Evolutionary conservation across 2,888 invertebrate species (phyloP).

Genomic region (Dasypogon diadema): DNA sequence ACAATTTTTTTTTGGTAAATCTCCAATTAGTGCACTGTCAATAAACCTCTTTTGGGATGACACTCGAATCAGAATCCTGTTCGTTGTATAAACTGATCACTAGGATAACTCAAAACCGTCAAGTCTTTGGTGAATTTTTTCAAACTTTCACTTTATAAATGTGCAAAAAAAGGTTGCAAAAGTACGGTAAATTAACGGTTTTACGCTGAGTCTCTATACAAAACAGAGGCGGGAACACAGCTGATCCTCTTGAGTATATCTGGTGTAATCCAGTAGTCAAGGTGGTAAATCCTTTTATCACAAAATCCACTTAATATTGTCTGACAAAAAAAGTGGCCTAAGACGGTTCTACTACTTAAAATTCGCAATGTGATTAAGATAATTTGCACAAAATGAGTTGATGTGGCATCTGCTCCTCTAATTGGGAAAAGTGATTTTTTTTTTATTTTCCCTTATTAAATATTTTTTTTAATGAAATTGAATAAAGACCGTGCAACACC

Average conservation of each 20-base stretch:
- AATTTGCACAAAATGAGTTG: not conserved
- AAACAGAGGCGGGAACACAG: no score
- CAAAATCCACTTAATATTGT: no score
- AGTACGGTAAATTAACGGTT: not conserved
- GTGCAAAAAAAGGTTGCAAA: not conserved
- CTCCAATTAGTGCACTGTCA: no score
- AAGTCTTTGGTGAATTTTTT: conserved; percentile 20
- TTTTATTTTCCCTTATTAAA: not conserved
- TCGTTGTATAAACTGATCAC: no score
- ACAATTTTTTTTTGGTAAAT: no score
- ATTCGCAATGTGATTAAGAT: not conserved
- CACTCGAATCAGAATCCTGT: no score
- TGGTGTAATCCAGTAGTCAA: not conserved
- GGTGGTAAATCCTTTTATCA: conserved; percentile 10
- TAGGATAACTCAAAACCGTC: no score
- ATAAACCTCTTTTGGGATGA: no score
- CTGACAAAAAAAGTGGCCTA: not conserved
- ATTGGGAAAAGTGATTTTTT: not conserved
- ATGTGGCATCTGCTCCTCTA: not conserved
- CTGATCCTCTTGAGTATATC: not conserved
- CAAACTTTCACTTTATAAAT: conserved; percentile 19
- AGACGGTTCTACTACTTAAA: not conserved
- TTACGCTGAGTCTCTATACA: no score
- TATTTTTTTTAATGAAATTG: conserved; percentile 33
- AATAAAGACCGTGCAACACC: conserved; percentile 35